Conservation (phyloP, 2,113 vertebrate species). For the Oryzias javanicus region DNA sequence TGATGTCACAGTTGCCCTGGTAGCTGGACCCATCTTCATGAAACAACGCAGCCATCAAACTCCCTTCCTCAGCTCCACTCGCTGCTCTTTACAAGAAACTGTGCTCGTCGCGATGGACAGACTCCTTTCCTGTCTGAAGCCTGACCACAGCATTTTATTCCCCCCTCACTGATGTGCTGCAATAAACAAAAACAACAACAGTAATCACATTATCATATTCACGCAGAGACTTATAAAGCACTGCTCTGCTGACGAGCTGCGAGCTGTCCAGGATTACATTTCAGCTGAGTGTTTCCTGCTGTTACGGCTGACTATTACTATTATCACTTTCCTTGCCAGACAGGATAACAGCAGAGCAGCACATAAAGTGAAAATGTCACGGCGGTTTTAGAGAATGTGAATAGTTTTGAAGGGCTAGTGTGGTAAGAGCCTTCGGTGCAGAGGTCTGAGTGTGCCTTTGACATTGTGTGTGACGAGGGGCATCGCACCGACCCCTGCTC, state of each 20-base stretch:
- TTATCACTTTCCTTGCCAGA: slow-evolving; percentile 53
- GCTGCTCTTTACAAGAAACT: slow-evolving; percentile 36
- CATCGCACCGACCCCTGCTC: slow-evolving; percentile 54
- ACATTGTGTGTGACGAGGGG: slow-evolving; percentile 66
- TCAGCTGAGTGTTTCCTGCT: slow-evolving; percentile 43
- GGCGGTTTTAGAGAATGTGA: slow-evolving; percentile 45
- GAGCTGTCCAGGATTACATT: slow-evolving; percentile 55
- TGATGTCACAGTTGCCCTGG: slow-evolving; percentile 52
- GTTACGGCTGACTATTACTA: slow-evolving; percentile 49
- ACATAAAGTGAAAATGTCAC: slow-evolving; percentile 70
- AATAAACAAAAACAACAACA: slow-evolving; percentile 38
- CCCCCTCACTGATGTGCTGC: slow-evolving; percentile 27
- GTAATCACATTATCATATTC: slow-evolving; percentile 60
- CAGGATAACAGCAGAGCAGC: slow-evolving; percentile 38
- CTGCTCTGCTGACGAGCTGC: slow-evolving; percentile 10
- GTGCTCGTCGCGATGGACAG: slow-evolving; percentile 27
- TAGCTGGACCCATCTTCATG: slow-evolving; percentile 50
- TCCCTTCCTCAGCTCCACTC: slow-evolving; percentile 32
- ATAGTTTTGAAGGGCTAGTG: slow-evolving; percentile 32
- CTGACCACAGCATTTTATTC: slow-evolving; percentile 46
- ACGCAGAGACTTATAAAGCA: slow-evolving; percentile 32
- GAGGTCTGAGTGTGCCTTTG: slow-evolving; percentile 57
- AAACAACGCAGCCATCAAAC: slow-evolving; percentile 49
- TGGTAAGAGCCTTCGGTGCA: slow-evolving; percentile 38
- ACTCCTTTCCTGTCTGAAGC: slow-evolving; percentile 27